phyloP scores from a whole-genome alignment of 2,888 invertebrate species.

The Agrilus biguttatus region DNA sequence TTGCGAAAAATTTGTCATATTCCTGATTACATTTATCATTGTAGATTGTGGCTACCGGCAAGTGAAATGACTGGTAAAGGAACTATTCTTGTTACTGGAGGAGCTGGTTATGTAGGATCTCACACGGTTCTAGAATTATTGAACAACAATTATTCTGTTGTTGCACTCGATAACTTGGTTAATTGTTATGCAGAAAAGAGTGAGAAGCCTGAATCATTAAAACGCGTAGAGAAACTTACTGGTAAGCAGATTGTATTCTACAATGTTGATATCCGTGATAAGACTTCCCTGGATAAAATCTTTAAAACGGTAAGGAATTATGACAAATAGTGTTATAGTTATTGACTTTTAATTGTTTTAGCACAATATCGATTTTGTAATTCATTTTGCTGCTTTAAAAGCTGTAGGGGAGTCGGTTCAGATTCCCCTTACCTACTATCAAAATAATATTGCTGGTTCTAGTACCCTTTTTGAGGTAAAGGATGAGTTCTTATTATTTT shows the following conservation, averaged over 20 bases:
- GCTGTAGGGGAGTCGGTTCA: conserved; percentile 86
- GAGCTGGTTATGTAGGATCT: conserved; percentile 90
- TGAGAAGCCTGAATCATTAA: conserved; percentile 59
- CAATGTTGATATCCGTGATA: conserved; percentile 58
- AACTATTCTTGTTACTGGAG: conserved; percentile 77
- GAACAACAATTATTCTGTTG: conserved; percentile 56
- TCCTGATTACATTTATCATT: conserved; percentile 7
- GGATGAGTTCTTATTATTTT: background rate
- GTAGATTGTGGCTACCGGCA: conserved; percentile 23
- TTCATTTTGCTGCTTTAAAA: conserved; percentile 92
- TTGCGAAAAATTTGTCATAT: conserved; percentile 6
- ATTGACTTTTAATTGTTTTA: conserved; percentile 27
- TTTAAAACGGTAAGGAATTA: conserved; percentile 51
- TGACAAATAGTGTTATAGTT: conserved; percentile 9
- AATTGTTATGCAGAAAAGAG: conserved; percentile 57
- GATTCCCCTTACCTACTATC: conserved; percentile 79
- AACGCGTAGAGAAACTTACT: conserved; percentile 64
- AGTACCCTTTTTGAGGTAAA: conserved; percentile 67
- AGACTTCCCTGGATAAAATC: conserved; percentile 44
- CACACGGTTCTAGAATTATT: conserved; percentile 77
- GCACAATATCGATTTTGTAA: conserved; percentile 73
- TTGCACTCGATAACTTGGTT: conserved; percentile 76
- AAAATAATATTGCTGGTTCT: conserved; percentile 77
- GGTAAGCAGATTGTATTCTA: conserved; percentile 55
- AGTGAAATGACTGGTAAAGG: conserved; percentile 27